Conservation (phyloP, 2,888 invertebrate species). For the Steinernema carpocapsae region DNA sequence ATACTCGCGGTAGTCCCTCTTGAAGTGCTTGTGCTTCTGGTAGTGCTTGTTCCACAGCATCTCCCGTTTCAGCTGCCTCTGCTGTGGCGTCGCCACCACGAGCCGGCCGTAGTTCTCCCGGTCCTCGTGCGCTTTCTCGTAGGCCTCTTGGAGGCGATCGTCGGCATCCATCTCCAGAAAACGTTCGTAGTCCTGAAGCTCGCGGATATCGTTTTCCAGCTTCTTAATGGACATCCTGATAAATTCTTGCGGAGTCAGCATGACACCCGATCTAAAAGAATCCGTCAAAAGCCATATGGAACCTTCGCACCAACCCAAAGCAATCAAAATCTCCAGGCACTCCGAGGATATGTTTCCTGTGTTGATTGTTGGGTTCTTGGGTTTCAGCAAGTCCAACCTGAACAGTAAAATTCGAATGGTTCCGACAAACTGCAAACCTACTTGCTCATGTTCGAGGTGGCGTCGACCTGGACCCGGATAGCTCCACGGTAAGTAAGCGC, state of each 20-base stretch:
- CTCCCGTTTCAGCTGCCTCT: neutral
- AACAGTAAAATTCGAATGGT: neutral
- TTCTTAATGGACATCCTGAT: slow-evolving; percentile 1
- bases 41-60: slow-evolving; percentile 15
- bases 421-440: neutral
- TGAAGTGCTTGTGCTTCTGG: slow-evolving; percentile 1
- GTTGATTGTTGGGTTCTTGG: neutral
- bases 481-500: slow-evolving; percentile 19
- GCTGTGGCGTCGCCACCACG: neutral
- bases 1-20: slow-evolving; percentile 5
- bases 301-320: neutral
- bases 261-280: slow-evolving; percentile 2
- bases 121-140: slow-evolving; percentile 9
- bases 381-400: slow-evolving; percentile 1
- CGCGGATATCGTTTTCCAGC: slow-evolving; percentile 14
- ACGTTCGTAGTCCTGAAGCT: slow-evolving; percentile 12
- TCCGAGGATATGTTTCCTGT: neutral
- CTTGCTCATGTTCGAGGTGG: slow-evolving; percentile 6
- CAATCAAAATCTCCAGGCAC: neutral
- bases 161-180: slow-evolving; percentile 3
- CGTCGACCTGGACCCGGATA: slow-evolving; percentile 8
- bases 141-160: slow-evolving; percentile 20
- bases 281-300: neutral
- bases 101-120: slow-evolving; percentile 13
- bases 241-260: slow-evolving; percentile 19